These are phyloP conservation scores for Furnarius figulus DNA, from an alignment of 2,113 vertebrate species.

Conservation along the genomic window DNA sequence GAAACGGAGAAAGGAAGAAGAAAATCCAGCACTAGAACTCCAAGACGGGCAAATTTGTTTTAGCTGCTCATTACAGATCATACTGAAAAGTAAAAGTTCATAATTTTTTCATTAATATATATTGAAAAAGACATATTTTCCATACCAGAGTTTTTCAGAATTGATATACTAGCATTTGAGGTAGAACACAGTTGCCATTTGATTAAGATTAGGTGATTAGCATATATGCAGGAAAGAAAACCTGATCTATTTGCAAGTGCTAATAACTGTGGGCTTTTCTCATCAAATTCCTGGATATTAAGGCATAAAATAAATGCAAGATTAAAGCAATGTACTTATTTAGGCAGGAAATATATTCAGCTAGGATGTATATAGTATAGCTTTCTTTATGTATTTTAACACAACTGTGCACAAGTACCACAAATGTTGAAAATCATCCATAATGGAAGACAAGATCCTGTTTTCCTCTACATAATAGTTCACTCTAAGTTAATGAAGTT, in stretches of 20 bases:
- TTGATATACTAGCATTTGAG: background rate
- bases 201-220: background rate
- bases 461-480: background rate
- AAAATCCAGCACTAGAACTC: background rate
- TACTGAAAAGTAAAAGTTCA: background rate
- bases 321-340: background rate
- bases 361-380: background rate
- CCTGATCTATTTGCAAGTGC: background rate
- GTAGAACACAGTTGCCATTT: background rate
- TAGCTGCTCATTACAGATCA: background rate
- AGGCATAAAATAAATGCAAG: background rate
- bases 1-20: background rate
- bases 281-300: background rate
- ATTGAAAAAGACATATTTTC: background rate
- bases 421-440: background rate
- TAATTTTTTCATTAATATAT: background rate
- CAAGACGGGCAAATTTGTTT: background rate
- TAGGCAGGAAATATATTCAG: background rate
- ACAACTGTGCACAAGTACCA: background rate
- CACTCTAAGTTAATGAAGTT: background rate
- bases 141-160: background rate
- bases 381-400: background rate
- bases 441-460: fast-evolving
- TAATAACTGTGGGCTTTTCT: background rate
- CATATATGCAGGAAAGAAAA: background rate